Evolutionary conservation across 2,888 invertebrate genomes (phyloP).

Genomic region (Sinodicranocentrus sp.): DNA sequence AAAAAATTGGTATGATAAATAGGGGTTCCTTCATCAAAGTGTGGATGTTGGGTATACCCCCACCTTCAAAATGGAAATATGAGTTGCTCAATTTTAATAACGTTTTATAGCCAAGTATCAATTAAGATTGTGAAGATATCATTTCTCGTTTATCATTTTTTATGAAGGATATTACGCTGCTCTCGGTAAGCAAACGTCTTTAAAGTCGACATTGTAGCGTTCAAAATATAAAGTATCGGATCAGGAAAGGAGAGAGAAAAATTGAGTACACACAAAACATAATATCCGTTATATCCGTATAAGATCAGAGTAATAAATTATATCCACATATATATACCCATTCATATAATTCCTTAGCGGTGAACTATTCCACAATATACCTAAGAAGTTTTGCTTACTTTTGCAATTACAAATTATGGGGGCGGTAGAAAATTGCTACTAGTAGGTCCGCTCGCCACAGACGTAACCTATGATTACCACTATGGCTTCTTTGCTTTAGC

Average conservation of each 20-base stretch:
- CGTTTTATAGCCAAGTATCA: constrained; percentile 69
- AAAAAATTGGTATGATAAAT: too few relatives aligned
- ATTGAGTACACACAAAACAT: too few relatives aligned
- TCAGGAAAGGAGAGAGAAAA: not conserved
- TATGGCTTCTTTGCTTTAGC: constrained; percentile 53
- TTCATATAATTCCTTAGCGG: too few relatives aligned
- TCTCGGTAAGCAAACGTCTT: not conserved
- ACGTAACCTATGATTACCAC: constrained; percentile 54
- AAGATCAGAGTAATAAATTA: too few relatives aligned
- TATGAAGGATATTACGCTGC: constrained; percentile 13
- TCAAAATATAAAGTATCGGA: too few relatives aligned
- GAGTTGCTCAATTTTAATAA: constrained; percentile 24
- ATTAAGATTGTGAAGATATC: constrained; percentile 71
- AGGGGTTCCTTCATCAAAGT: too few relatives aligned
- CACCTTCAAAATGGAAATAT: constrained; percentile 29
- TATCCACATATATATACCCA: not conserved
- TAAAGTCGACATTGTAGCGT: too few relatives aligned
- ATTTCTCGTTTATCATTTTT: constrained; percentile 29
- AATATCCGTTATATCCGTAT: too few relatives aligned
- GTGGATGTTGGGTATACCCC: too few relatives aligned
- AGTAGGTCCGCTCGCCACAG: constrained; percentile 29
- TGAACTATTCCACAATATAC: too few relatives aligned
- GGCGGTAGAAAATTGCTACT: constrained; percentile 60
- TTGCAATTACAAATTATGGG: constrained; percentile 66
- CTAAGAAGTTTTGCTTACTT: constrained; percentile 45